phyloP scores from a whole-genome alignment of 2,113 vertebrate genomes.

The Ochotona curzoniae region DNA sequence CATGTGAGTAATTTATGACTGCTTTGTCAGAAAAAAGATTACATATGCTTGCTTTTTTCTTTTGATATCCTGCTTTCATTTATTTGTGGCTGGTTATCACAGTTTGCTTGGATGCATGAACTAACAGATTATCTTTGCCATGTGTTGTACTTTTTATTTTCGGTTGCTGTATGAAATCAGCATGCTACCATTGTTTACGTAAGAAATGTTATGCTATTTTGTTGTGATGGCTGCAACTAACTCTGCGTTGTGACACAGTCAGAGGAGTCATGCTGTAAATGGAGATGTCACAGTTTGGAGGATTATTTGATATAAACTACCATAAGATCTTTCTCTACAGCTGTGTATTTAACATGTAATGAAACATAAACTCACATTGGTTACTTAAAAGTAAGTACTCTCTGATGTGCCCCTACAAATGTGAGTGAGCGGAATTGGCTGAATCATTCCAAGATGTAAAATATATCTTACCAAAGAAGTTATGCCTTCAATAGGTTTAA shows the following conservation, averaged over 20 bases:
- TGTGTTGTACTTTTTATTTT: not conserved
- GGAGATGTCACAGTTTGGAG: not conserved
- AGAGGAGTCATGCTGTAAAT: conserved; percentile 26
- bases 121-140: conserved; percentile 73
- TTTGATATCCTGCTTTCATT: conserved; percentile 51
- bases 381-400: not conserved
- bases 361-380: not conserved
- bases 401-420: not conserved
- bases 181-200: conserved; percentile 74
- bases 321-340: not conserved
- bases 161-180: conserved; percentile 64
- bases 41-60: conserved; percentile 61
- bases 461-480: not conserved
- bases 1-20: conserved; percentile 94
- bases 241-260: conserved; percentile 51
- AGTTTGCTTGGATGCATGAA: conserved; percentile 85
- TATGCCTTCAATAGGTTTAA: not conserved
- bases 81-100: not conserved
- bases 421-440: not conserved
- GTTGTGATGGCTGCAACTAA: conserved; percentile 82
- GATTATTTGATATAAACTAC: not conserved
- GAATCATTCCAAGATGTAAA: not conserved
- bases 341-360: not conserved
- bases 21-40: conserved; percentile 72
- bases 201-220: conserved; percentile 18